Conservation (phyloP, 1,140 invertebrate species). For the Venturia canescens region DNA sequence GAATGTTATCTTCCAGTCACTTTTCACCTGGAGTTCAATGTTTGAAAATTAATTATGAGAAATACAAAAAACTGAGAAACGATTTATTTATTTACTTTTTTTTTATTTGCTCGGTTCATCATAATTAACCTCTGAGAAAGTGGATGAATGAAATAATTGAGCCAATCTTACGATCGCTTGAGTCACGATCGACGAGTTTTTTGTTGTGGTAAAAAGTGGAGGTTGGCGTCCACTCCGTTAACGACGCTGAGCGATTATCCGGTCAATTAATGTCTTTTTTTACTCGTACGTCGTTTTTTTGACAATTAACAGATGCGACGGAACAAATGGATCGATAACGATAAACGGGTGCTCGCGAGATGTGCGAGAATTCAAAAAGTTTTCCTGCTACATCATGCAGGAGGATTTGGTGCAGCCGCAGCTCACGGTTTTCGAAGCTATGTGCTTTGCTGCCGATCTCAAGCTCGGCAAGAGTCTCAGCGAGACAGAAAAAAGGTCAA, state of each 20-base stretch:
- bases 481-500: slow-evolving; percentile 81
- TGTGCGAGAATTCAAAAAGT: slow-evolving; percentile 87
- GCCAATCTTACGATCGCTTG: too few species aligned
- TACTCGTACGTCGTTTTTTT: not conserved
- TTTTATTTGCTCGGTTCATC: too few species aligned
- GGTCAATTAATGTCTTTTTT: not conserved
- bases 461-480: slow-evolving; percentile 86
- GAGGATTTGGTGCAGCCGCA: slow-evolving; percentile 91
- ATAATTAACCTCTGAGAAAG: too few species aligned
- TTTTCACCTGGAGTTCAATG: too few species aligned
- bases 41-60: too few species aligned
- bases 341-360: slow-evolving; percentile 88
- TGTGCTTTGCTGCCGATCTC: slow-evolving; percentile 91
- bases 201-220: not conserved
- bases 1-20: too few species aligned
- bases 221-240: not conserved
- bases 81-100: too few species aligned
- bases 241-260: not conserved
- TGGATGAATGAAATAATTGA: too few species aligned
- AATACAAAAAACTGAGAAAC: too few species aligned
- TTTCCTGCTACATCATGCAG: slow-evolving; percentile 97
- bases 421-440: slow-evolving; percentile 90
- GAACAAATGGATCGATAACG: slow-evolving; percentile 80
- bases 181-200: not conserved
- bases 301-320: slow-evolving; percentile 75